These are phyloP conservation scores for Corvus hawaiiensis DNA, from an alignment of 2,113 vertebrate genomes.

Conservation along the genomic window DNA sequence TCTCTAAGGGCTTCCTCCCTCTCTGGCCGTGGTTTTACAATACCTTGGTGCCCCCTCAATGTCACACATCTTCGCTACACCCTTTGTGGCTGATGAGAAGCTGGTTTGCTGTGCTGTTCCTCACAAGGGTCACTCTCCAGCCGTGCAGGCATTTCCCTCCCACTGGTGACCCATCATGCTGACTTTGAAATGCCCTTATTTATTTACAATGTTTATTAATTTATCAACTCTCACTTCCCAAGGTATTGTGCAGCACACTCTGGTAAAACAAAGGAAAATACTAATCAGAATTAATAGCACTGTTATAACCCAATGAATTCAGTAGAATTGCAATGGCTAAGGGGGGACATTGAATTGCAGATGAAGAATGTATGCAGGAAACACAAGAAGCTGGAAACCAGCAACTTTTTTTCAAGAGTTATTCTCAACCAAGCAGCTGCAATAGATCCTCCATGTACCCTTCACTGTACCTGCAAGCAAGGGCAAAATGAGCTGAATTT, in stretches of 20 bases:
- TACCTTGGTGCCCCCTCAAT: neutral
- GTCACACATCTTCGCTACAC: neutral
- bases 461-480: neutral
- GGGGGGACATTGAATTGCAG: neutral
- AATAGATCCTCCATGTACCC: neutral
- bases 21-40: neutral
- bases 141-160: neutral
- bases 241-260: neutral
- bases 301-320: neutral
- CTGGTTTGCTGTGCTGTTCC: neutral
- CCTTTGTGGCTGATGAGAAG: neutral
- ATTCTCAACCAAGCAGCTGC: neutral
- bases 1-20: neutral
- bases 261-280: neutral
- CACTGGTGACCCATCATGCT: neutral
- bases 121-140: neutral
- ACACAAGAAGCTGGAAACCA: neutral
- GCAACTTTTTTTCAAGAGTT: neutral
- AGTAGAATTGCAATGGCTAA: neutral
- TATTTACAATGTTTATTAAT: neutral
- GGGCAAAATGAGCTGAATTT: neutral
- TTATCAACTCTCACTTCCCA: neutral
- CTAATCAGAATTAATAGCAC: neutral
- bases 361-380: neutral
- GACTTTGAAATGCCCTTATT: neutral